Base-by-base conservation (phyloP, 1,140 invertebrate genomes). In the Orius laevigatus region DNA sequence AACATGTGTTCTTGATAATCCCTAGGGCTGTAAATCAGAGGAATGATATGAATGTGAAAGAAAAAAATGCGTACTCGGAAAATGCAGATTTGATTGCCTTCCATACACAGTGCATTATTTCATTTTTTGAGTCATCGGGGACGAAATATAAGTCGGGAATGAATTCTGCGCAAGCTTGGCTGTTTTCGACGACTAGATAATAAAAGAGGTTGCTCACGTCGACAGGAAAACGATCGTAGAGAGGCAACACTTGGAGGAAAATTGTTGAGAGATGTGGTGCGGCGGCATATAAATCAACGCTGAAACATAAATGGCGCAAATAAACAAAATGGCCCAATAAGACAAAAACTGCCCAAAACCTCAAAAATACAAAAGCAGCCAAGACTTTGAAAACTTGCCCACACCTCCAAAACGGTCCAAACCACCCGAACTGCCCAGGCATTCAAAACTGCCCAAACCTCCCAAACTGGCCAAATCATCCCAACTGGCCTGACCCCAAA, bases 81-180 rank as follows among this genome's bases (percentile, higher is more conserved):
- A 45, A 16, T 4, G 43, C 25, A n/a, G 43, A 31, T 31, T 45
- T 19, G 20, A 45, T 16, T 6, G 32, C 16, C 5, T 31, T 31
- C 43, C 43, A 45, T 2, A 45, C 43, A 4, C 32, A 31, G 20
- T 45, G 43, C 43, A 45, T 45, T 5, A 31, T 45, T n/a, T 31
- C 19, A 5, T 25, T 31, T 16, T 25, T 31, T 16, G 43, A 20
- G 43, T 45, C 11, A 15, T 31, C 25, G 2, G 83, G 74, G 31
- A 92, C 64, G 56, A 92, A 92, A 64, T 88, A 90, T 3, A 93
- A 65, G 61, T 92, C 86, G 9, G 76, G 66, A 45, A 89, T 80
- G 56, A 81, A 70, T 1, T 67, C 62, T 32, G 74, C 71, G 0
- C 88, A 55, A 45, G 70, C 61, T 45, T 72, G 66, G 59, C 78